These are phyloP conservation scores for Arizona elegans DNA, from an alignment of 2,113 vertebrate genomes.

Conservation along the genomic window DNA sequence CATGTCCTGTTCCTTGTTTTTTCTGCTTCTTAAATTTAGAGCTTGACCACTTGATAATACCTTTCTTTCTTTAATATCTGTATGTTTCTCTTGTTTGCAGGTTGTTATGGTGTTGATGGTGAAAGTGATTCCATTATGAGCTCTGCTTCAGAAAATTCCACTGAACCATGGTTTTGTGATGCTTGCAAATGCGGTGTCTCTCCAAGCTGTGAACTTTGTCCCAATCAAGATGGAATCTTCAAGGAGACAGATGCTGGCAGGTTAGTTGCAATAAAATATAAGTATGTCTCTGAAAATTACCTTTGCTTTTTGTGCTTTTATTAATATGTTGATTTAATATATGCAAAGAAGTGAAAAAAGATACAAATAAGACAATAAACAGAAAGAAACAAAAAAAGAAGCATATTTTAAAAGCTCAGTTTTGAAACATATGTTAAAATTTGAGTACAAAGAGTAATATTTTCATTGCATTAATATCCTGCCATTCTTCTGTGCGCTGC, in stretches of 20 bases:
- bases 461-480: background rate
- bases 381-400: background rate
- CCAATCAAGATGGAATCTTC: constrained; percentile 97
- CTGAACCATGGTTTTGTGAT: constrained; percentile 98
- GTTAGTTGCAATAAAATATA: constrained; percentile 63
- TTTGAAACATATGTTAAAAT: background rate
- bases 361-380: background rate
- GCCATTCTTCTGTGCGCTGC: background rate
- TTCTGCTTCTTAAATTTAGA: background rate
- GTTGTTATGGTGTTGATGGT: constrained; percentile 97
- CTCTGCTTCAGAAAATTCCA: constrained; percentile 97
- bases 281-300: background rate
- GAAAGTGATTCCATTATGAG: constrained; percentile 99
- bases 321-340: background rate
- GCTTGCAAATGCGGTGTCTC: constrained; percentile 95
- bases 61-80: background rate
- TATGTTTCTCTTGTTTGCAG: constrained; percentile 60
- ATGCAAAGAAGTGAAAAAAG: background rate
- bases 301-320: background rate
- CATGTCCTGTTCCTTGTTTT: background rate
- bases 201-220: constrained; percentile 95
- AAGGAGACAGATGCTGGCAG: constrained; percentile 98
- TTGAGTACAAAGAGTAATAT: background rate
- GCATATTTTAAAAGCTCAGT: background rate
- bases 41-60: background rate